Base-by-base conservation (phyloP, 2,797 vertebrate genomes). In the Squalus acanthias region DNA sequence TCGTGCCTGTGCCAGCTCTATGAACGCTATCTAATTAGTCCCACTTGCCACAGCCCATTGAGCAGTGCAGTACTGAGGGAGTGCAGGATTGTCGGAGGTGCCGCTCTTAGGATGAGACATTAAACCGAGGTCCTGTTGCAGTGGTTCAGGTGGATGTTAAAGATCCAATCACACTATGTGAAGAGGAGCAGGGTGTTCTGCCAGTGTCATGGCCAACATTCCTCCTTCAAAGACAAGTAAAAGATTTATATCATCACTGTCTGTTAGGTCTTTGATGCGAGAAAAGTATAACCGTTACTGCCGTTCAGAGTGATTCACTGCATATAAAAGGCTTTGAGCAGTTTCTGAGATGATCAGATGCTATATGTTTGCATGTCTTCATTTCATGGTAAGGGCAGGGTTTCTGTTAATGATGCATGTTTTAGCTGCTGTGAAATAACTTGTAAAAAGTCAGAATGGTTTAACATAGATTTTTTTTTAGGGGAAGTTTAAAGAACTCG, bases 401-500 rank as follows among this genome's bases (percentile, higher is more conserved):
- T 63, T 95, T 94, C 33, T 63, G 65, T 57, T 79, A 17, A 79
- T 10, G 50, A 57, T 96, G 95, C 96, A 12, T 65, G 13, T 65
- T 91, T 12, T n/a, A 96, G 89, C 96, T 60, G 95, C 20, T 53
- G 69, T 96, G 60, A 46, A 46, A 69, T 89, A 89, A 89, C 88
- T 89, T 88, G 15, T 24, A 85, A 50, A n/a, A 85, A 24, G 5
- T 46, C 39, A 24, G 22, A 70, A 76, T 95, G 67, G 8, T 82
- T 74, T 96, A 33, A 69, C 15, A 20, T 96, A 13, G 69, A 85
- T 50, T 60, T 1, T 1, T 2, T 96, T 96, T 89, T 3, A 99
- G 99, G 99, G 99, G 10, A 99, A 99, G 97, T 99, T 99, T 97
- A 98, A 99, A 97, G 98, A 99, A 97, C 97, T 99, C 0, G 99